These are phyloP conservation scores for Phaethon lepturus DNA, from an alignment of 2,113 vertebrate species.

Conservation along the genomic window DNA sequence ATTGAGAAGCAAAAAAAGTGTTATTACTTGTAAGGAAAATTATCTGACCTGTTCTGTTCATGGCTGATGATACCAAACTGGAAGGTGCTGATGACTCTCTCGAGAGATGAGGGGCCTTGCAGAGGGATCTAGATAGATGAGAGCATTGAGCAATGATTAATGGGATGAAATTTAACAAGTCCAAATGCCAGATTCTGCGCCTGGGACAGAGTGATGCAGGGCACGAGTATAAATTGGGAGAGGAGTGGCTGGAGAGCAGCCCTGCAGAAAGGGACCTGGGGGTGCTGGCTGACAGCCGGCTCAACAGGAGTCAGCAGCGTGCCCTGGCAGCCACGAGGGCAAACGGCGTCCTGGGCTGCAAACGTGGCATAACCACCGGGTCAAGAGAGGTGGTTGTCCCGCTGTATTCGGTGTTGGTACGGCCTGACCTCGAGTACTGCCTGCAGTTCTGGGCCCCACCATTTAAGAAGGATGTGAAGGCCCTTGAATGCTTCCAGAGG, in stretches of 20 bases:
- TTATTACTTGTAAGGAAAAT: background rate
- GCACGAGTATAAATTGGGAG: background rate
- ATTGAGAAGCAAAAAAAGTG: no score
- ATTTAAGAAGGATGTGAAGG: background rate
- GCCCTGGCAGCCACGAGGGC: background rate
- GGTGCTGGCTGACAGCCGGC: background rate
- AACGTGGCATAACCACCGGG: background rate
- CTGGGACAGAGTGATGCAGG: fast-evolving
- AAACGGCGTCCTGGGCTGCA: background rate
- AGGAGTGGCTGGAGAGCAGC: no score
- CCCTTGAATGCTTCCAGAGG: background rate
- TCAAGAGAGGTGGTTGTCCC: fast-evolving
- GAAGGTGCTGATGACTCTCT: background rate
- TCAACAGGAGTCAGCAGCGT: background rate
- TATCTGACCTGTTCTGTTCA: background rate
- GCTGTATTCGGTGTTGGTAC: background rate
- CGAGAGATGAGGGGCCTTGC: background rate
- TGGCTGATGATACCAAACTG: background rate
- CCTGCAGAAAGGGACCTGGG: background rate
- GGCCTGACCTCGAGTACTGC: no score
- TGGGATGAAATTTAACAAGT: no score
- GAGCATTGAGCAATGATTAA: background rate
- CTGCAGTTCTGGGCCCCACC: background rate
- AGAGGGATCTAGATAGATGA: background rate
- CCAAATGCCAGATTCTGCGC: background rate